Evolutionary conservation across 2,888 invertebrate genomes (phyloP).

Genomic region (Cremastinae sp.): DNA sequence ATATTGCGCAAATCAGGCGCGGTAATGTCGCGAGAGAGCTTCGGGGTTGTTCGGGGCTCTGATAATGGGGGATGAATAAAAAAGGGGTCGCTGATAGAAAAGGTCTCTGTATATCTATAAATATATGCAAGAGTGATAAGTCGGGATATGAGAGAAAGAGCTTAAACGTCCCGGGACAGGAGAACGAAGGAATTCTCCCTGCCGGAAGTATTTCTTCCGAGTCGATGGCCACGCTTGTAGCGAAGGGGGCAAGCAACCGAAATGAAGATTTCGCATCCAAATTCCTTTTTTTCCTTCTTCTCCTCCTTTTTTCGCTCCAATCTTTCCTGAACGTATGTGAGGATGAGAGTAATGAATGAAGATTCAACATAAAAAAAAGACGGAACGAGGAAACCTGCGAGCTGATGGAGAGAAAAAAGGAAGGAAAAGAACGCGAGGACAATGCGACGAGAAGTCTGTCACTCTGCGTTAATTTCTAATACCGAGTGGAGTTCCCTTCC

Average conservation of each 20-base stretch:
- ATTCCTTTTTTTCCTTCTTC: constrained; percentile 69
- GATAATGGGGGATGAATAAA: constrained; percentile 46
- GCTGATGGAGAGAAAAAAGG: constrained; percentile 43
- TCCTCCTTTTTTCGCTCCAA: not conserved
- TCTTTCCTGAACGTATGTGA: constrained; percentile 12
- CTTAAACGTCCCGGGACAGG: constrained; percentile 54
- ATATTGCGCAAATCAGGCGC: constrained; percentile 54
- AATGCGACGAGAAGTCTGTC: constrained; percentile 72
- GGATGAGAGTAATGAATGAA: constrained; percentile 66
- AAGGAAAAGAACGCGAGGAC: constrained; percentile 66
- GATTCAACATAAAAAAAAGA: constrained; percentile 46
- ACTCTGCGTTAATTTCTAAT: constrained; percentile 77
- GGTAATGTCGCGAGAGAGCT: constrained; percentile 59
- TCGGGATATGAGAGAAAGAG: constrained; percentile 18
- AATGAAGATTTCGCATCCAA: constrained; percentile 79
- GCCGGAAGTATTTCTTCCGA: constrained; percentile 80
- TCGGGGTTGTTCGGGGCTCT: constrained; percentile 48
- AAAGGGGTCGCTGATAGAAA: constrained; percentile 56
- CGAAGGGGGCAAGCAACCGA: constrained; percentile 61
- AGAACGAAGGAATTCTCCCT: constrained; percentile 46
- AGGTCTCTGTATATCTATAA: constrained; percentile 24
- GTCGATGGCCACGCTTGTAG: constrained; percentile 70
- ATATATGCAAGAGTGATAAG: constrained; percentile 26
- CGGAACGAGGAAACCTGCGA: constrained; percentile 43
- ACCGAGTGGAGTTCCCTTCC: constrained; percentile 57